phyloP scores from a whole-genome alignment of 2,888 invertebrate genomes.

The Iselma pallidipennis region DNA sequence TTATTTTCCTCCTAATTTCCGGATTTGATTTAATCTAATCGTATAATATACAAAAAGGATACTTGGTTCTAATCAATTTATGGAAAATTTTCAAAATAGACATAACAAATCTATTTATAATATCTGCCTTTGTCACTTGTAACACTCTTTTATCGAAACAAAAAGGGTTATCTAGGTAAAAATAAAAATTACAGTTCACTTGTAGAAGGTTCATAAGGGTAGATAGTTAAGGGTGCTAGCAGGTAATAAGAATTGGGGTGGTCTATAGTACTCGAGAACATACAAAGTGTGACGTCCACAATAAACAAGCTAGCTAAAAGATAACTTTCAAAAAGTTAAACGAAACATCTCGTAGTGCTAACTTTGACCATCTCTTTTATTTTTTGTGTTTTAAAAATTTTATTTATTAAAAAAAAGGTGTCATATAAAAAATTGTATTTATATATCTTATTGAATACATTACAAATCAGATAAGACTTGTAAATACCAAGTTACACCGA shows the following conservation, averaged over 20 bases:
- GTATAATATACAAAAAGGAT: not conserved
- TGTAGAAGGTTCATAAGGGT: not conserved
- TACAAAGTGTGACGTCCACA: not conserved
- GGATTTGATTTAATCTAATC: not conserved
- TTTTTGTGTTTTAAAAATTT: too few relatives aligned
- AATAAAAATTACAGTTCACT: not conserved
- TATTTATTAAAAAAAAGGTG: too few relatives aligned
- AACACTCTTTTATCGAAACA: too few relatives aligned
- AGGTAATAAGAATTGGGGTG: not conserved
- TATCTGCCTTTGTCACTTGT: too few relatives aligned
- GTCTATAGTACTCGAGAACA: not conserved
- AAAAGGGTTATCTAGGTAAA: too few relatives aligned
- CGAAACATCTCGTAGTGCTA: not conserved
- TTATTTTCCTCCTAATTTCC: not conserved
- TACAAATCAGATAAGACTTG: not conserved
- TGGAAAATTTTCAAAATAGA: not conserved
- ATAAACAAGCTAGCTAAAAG: not conserved
- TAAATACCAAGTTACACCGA: not conserved
- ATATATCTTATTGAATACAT: not conserved
- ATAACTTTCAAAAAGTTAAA: not conserved
- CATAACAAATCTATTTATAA: not conserved
- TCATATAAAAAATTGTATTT: not conserved
- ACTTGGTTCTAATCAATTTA: too few relatives aligned
- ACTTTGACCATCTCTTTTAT: not conserved
- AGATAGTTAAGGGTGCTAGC: not conserved